Conservation (phyloP, 2,888 invertebrate species). For the Saturnia pavonia region DNA sequence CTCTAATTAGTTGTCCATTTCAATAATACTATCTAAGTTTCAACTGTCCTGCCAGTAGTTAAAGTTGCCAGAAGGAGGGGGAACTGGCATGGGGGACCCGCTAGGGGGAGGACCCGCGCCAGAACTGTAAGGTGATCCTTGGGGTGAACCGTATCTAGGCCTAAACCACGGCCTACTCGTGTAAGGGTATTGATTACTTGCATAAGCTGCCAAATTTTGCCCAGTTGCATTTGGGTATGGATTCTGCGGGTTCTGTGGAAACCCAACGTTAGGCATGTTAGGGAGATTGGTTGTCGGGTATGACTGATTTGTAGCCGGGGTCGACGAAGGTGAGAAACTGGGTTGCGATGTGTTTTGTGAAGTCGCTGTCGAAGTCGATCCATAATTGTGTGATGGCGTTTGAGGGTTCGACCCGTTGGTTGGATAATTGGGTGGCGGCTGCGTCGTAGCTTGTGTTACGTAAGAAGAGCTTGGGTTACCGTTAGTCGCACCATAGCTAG, state of each 20-base stretch:
- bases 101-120: conserved; percentile 55
- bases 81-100: conserved; percentile 65
- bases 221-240: conserved; percentile 76
- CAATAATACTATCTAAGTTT: conserved; percentile 55
- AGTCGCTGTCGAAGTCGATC: conserved; percentile 46
- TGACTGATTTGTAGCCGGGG: conserved; percentile 64
- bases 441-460: conserved; percentile 54
- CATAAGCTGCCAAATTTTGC: conserved; percentile 74
- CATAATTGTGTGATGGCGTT: conserved; percentile 52
- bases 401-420: conserved; percentile 58
- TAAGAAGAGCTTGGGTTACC: conserved; percentile 49
- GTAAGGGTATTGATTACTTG: conserved; percentile 72
- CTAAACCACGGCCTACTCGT: conserved; percentile 74
- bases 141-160: conserved; percentile 71
- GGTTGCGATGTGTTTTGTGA: conserved; percentile 59
- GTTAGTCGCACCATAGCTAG: conserved; percentile 43
- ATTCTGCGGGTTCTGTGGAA: conserved; percentile 63
- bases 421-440: conserved; percentile 60
- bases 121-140: conserved; percentile 66
- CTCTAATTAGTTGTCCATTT: conserved; percentile 43
- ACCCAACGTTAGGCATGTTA: conserved; percentile 61
- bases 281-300: conserved; percentile 57
- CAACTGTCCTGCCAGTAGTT: conserved; percentile 79
- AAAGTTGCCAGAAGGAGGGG: conserved; percentile 68
- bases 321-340: conserved; percentile 67